Conservation (phyloP, 2,797 vertebrate genomes). For the Sus cebifrons region DNA sequence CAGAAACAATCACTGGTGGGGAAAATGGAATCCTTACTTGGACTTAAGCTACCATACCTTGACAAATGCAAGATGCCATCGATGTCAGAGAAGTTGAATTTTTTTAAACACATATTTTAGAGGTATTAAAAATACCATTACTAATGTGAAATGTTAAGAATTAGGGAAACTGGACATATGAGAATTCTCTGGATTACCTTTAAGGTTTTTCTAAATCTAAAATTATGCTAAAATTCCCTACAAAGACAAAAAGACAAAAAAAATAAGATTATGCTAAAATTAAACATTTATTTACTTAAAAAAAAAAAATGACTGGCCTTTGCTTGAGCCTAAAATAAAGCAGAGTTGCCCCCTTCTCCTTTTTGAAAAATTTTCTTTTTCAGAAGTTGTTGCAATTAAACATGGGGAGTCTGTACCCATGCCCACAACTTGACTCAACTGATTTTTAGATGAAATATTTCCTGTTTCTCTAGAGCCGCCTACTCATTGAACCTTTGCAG, state of each 20-base stretch:
- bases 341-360: background rate
- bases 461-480: background rate
- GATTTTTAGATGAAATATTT: slow-evolving; percentile 14
- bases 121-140: background rate
- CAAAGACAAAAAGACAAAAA: no score
- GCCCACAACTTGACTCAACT: background rate
- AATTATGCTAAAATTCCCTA: slow-evolving; percentile 12
- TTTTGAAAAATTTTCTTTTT: slow-evolving; percentile 5
- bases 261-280: slow-evolving; percentile 36
- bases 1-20: background rate
- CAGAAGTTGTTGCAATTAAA: background rate
- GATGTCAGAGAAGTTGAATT: slow-evolving; percentile 1
- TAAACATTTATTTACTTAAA: background rate
- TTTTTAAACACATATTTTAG: background rate
- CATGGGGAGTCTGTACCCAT: background rate
- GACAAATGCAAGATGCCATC: background rate
- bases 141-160: background rate
- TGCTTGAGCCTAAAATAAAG: slow-evolving; percentile 16
- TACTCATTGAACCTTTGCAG: background rate
- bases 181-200: background rate
- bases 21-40: background rate
- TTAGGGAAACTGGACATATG: background rate
- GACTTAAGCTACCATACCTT: background rate
- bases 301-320: background rate
- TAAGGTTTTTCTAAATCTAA: slow-evolving; percentile 39